Conservation (phyloP, 2,888 invertebrate species). For the Acanthosoma haemorrhoidale region DNA sequence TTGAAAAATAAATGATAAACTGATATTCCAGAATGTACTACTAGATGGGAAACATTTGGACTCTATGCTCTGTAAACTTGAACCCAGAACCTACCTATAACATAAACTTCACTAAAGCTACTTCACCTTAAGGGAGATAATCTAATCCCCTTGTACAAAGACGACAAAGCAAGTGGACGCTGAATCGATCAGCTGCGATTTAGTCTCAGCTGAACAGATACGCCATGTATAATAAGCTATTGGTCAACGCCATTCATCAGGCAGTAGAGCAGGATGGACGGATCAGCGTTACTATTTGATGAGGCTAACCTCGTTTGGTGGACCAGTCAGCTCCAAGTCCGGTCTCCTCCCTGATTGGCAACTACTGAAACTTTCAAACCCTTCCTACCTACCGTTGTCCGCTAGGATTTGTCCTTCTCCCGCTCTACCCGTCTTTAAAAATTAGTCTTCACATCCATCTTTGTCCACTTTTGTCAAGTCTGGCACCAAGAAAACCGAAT, state of each 20-base stretch:
- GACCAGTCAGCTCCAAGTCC: no score
- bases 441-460: background rate
- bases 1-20: no score
- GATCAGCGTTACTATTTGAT: background rate
- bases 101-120: no score
- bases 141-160: no score
- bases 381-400: background rate
- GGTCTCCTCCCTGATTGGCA: background rate
- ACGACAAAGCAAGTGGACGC: no score
- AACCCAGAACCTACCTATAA: no score
- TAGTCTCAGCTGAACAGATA: background rate
- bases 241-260: background rate
- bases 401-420: background rate
- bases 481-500: no score
- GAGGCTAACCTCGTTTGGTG: background rate
- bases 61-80: no score
- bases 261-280: background rate
- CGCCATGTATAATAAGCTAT: background rate
- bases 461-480: background rate
- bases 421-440: background rate
- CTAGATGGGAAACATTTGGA: no score
- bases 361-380: background rate
- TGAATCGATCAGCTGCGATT: no score
- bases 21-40: no score
- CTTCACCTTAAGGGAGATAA: no score